Evolutionary conservation across 2,113 vertebrate species (phyloP).

Genomic region (Arenaria interpres): DNA sequence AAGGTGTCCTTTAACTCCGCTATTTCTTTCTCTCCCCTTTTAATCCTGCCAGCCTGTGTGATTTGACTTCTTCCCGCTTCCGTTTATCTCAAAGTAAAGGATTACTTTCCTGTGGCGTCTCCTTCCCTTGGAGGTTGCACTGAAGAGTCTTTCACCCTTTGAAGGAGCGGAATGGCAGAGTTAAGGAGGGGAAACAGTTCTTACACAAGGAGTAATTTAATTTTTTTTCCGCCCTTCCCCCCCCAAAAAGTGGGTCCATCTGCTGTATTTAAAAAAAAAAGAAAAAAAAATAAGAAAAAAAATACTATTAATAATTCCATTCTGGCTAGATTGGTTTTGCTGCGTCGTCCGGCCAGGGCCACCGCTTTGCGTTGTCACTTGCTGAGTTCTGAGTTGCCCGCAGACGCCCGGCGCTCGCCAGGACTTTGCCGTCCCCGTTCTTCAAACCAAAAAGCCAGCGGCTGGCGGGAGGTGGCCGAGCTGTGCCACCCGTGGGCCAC

Average conservation of each 20-base stretch:
- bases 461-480: neutral
- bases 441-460: rapidly evolving
- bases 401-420: neutral
- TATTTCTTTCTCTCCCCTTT: slow-evolving; percentile 20
- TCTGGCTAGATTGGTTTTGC: neutral
- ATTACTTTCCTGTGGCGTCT: slow-evolving; percentile 36
- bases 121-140: slow-evolving; percentile 50
- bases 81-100: slow-evolving; percentile 33
- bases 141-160: slow-evolving; percentile 41
- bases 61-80: slow-evolving; percentile 26
- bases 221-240: neutral
- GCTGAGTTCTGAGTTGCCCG: neutral
- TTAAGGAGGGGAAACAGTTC: neutral
- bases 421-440: neutral
- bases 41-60: slow-evolving; percentile 19
- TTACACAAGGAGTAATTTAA: neutral
- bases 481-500: no score
- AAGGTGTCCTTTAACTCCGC: slow-evolving; percentile 52
- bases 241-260: neutral
- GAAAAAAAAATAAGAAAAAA: no score
- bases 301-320: neutral
- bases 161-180: slow-evolving; percentile 8
- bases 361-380: neutral
- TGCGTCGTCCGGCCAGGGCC: neutral
- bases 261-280: neutral